These are phyloP conservation scores for Sceloporus tristichus DNA, from an alignment of 2,113 vertebrate species.

Conservation along the genomic window DNA sequence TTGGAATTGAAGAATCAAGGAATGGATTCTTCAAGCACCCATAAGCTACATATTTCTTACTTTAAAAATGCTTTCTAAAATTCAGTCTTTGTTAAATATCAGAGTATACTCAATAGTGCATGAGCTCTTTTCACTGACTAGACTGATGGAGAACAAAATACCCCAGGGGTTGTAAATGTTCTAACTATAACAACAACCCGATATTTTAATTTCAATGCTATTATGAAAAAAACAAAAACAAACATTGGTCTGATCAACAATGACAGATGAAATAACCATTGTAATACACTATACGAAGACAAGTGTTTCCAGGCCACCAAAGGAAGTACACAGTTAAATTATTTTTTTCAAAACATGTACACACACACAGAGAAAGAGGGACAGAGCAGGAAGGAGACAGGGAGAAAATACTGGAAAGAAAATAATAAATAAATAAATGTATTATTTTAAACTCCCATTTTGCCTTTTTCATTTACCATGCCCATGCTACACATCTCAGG, in stretches of 20 bases:
- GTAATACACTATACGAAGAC: constrained; percentile 61
- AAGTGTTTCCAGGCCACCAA: constrained; percentile 53
- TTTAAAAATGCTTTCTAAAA: constrained; percentile 1
- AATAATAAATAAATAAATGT: background rate
- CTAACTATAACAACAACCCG: constrained; percentile 48
- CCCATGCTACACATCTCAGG: constrained; percentile 8
- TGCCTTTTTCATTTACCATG: background rate
- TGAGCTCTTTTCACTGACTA: constrained; percentile 44
- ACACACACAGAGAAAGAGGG: too few species aligned
- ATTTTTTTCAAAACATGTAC: constrained; percentile 40
- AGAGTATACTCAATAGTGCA: background rate
- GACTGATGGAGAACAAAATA: constrained; percentile 34
- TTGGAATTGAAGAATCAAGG: background rate
- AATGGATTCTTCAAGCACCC: background rate
- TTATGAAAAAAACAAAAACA: constrained; percentile 55
- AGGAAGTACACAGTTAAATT: constrained; percentile 55
- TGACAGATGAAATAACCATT: constrained; percentile 53
- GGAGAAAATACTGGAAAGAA: background rate
- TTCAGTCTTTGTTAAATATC: background rate
- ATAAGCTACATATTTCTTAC: background rate
- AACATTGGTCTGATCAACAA: constrained; percentile 36
- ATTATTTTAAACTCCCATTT: background rate
- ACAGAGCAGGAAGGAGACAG: background rate
- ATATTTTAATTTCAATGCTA: constrained; percentile 47
- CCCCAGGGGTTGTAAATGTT: constrained; percentile 50